Evolutionary conservation across 2,113 vertebrate genomes (phyloP).

Genomic region (Sclerurus mexicanus): DNA sequence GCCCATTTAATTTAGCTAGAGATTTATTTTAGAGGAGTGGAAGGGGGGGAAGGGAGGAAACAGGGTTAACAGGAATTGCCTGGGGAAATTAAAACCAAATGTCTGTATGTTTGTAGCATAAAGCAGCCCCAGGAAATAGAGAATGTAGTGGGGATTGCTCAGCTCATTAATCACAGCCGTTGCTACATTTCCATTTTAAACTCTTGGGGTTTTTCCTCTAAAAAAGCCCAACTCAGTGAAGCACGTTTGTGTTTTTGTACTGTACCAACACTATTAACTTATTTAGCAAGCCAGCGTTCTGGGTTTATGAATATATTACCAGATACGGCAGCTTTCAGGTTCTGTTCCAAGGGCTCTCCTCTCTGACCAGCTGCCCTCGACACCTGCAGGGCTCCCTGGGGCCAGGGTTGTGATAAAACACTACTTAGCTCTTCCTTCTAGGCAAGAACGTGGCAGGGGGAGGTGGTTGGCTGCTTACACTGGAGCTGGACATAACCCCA

Average conservation of each 20-base stretch:
- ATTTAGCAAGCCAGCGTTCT: neutral
- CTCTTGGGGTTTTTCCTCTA: neutral
- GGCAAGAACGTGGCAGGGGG: neutral
- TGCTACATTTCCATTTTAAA: constrained; percentile 9
- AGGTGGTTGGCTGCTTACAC: neutral
- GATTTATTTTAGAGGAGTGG: constrained; percentile 25
- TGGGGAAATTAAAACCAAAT: constrained; percentile 41
- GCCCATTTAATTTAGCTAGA: constrained; percentile 58
- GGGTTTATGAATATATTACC: neutral
- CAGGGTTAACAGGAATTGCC: constrained; percentile 36
- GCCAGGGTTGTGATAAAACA: neutral
- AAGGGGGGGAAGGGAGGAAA: constrained; percentile 24
- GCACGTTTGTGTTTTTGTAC: neutral
- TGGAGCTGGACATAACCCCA: neutral
- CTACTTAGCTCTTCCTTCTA: neutral
- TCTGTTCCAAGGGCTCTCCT: neutral
- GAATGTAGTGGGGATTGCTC: neutral
- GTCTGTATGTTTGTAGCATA: constrained; percentile 1
- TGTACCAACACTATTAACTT: neutral
- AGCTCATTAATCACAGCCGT: constrained; percentile 43
- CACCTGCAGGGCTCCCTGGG: neutral
- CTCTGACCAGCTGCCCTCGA: neutral
- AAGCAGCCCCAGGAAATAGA: neutral
- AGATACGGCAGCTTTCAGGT: neutral
- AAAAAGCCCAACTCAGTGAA: accelerated